A percentile compares a stretch with the other conserved stretches of the same genome.
Evolutionary conservation across 2,797 vertebrate genomes (phyloP).

Genomic region (Typhlichthys subterraneus): DNA sequence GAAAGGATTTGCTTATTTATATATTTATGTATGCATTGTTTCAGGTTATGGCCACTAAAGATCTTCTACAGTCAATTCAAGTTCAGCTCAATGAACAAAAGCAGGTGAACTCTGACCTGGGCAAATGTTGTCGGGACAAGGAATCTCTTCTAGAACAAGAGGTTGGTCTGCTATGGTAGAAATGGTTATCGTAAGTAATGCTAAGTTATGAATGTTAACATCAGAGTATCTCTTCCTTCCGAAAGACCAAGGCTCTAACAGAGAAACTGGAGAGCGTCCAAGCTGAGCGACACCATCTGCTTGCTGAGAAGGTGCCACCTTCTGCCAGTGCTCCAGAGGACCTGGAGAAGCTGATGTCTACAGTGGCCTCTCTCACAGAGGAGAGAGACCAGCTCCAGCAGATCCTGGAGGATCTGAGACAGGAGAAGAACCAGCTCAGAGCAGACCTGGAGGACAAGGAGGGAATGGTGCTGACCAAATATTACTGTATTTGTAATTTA

Average conservation of each 20-base stretch:
- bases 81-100: conserved; percentile 40
- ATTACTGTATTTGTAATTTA: too few species aligned
- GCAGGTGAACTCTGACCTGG: conserved; percentile 19
- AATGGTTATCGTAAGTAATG: too few species aligned
- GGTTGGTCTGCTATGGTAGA: conserved; percentile 17
- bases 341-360: conserved; percentile 19
- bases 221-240: background rate
- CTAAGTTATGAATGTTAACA: background rate
- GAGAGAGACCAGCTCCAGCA: conserved; percentile 77
- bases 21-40: background rate
- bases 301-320: conserved; percentile 8
- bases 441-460: too few species aligned
- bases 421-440: conserved; percentile 62
- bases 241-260: too few species aligned
- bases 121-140: conserved; percentile 13
- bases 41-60: conserved; percentile 16
- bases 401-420: conserved; percentile 50
- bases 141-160: conserved; percentile 17
- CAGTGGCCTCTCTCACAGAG: conserved; percentile 55
- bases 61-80: conserved; percentile 23
- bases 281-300: conserved; percentile 36
- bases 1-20: too few species aligned
- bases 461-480: too few species aligned
- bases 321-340: conserved; percentile 11
- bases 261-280: background rate